These are phyloP conservation scores for Ranitomeya variabilis DNA, from an alignment of 2,113 vertebrate genomes.

Conservation along the genomic window DNA sequence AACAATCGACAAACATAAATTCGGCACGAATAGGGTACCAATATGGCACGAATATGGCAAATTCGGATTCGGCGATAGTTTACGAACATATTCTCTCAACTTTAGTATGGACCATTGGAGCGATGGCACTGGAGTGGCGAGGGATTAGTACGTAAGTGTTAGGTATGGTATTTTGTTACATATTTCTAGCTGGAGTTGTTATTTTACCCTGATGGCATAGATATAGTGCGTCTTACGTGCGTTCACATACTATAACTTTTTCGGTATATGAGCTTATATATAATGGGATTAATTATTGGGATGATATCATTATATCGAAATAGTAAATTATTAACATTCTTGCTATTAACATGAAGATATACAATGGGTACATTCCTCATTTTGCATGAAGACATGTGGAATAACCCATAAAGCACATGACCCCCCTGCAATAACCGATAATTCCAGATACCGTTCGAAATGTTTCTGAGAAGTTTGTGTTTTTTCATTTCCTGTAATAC, in stretches of 20 bases:
- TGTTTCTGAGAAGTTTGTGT: not conserved
- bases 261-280: not conserved
- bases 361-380: not conserved
- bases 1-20: too few relatives aligned
- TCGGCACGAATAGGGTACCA: too few relatives aligned
- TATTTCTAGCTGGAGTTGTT: too few relatives aligned
- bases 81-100: too few relatives aligned
- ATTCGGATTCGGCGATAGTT: too few relatives aligned
- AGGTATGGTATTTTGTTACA: too few relatives aligned
- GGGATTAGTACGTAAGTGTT: too few relatives aligned
- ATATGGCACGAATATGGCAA: too few relatives aligned
- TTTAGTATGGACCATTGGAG: too few relatives aligned
- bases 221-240: not conserved
- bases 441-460: not conserved
- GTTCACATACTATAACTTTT: not conserved
- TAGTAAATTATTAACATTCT: not conserved
- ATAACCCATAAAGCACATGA: not conserved
- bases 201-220: too few relatives aligned
- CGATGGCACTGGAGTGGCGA: too few relatives aligned
- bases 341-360: not conserved
- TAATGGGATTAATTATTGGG: not conserved
- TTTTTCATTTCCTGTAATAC: slow-evolving; percentile 12
- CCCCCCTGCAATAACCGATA: not conserved
- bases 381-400: not conserved
- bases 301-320: not conserved